These are phyloP conservation scores for Adineta ricciae DNA, from an alignment of 2,888 invertebrate species.

Conservation along the genomic window DNA sequence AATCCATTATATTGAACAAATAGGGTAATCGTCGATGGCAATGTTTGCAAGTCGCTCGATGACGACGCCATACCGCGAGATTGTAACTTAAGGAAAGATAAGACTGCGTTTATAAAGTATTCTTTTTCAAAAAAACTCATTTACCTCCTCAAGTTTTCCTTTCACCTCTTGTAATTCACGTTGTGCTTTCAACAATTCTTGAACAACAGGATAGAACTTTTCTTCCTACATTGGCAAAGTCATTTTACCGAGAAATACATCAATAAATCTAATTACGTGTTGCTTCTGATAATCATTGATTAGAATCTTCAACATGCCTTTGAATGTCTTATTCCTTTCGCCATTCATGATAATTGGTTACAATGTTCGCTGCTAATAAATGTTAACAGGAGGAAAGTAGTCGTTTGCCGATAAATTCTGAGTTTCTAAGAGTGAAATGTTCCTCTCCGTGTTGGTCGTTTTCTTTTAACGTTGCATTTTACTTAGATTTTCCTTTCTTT, in stretches of 20 bases:
- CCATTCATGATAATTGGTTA: neutral
- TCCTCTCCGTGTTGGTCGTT: neutral
- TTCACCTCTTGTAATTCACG: neutral
- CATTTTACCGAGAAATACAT: too few relatives aligned
- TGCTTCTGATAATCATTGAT: neutral
- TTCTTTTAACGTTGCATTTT: neutral
- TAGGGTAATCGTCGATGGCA: neutral
- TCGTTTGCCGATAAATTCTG: neutral
- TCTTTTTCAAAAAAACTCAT: too few relatives aligned
- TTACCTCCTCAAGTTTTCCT: neutral
- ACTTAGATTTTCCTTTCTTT: neutral
- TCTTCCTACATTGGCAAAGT: neutral
- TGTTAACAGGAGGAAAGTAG: neutral
- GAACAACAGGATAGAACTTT: neutral
- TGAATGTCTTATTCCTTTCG: neutral
- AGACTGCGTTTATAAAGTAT: too few relatives aligned
- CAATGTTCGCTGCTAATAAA: neutral
- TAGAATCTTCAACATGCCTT: neutral
- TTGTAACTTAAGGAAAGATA: neutral
- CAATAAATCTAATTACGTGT: neutral
- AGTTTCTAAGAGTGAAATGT: neutral
- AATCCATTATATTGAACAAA: conserved; percentile 10
- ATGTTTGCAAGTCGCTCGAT: too few relatives aligned
- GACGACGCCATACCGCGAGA: neutral
- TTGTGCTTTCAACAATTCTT: neutral